phyloP scores from a whole-genome alignment of 2,797 vertebrate genomes.

The Hirundo rustica region DNA sequence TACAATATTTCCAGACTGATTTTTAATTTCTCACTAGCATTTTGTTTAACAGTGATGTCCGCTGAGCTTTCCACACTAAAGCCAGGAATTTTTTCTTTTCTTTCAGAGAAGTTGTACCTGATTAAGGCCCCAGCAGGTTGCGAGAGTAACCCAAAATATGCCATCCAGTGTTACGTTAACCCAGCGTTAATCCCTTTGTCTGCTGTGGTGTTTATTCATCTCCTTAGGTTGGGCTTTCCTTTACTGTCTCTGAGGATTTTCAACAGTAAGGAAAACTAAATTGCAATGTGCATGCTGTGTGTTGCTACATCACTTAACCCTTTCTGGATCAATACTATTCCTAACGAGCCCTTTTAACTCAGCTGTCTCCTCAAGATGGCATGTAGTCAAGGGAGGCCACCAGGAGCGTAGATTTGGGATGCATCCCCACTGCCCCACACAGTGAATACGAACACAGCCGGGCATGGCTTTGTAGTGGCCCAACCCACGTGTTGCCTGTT shows the following conservation, averaged over 20 bases:
- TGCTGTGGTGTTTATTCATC: not conserved
- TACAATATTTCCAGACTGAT: not conserved
- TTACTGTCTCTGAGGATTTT: not conserved
- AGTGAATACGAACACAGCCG: not conserved
- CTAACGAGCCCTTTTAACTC: not conserved
- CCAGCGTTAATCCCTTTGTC: not conserved
- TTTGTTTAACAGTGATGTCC: not conserved
- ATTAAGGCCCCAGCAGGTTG: not conserved
- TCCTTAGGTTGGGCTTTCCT: not conserved
- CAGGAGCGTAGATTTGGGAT: not conserved
- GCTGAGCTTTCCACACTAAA: not conserved
- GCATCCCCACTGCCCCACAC: not conserved
- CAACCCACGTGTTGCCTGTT: not conserved
- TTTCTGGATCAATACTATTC: not conserved
- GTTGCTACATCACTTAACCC: not conserved
- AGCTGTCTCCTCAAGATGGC: not conserved
- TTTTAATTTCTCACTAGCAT: not conserved
- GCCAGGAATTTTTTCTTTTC: not conserved
- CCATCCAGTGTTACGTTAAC: not conserved
- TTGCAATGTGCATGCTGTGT: fast-evolving
- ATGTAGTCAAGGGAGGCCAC: not conserved
- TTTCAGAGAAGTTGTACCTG: not conserved
- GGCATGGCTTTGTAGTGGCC: not conserved
- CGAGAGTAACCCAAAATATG: not conserved
- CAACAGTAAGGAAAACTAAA: not conserved